Evolutionary conservation across 2,888 invertebrate genomes (phyloP).

Genomic region (Teleiodes luculella): DNA sequence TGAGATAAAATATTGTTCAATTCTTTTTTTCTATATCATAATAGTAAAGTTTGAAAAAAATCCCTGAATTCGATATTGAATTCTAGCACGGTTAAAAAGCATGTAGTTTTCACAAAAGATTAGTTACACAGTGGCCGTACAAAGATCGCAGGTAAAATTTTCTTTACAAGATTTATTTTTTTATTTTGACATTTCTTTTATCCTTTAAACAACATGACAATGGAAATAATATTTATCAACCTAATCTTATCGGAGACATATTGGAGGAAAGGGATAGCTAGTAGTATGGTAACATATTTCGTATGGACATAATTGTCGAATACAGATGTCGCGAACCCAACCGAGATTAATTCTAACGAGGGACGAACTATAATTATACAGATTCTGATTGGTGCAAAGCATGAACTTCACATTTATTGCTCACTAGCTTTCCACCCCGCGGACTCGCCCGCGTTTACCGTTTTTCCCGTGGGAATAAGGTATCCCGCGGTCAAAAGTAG

Average conservation of each 20-base stretch:
- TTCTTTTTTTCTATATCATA: neutral
- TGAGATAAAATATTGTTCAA: neutral
- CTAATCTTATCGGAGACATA: constrained; percentile 23
- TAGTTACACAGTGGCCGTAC: no score
- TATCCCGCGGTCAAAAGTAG: no score
- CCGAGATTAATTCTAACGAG: constrained; percentile 74
- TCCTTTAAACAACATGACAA: no score
- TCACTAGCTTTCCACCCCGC: no score
- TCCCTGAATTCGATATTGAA: neutral
- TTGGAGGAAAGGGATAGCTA: constrained; percentile 26
- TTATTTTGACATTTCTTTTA: no score
- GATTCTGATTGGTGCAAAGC: constrained; percentile 32
- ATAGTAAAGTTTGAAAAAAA: neutral
- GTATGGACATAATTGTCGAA: constrained; percentile 73
- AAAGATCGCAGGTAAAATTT: no score
- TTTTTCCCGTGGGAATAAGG: no score
- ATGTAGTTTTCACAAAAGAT: no score
- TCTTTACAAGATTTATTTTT: no score
- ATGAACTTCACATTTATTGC: neutral
- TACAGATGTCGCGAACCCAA: constrained; percentile 68
- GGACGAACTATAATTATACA: constrained; percentile 66
- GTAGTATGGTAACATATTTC: constrained; percentile 33
- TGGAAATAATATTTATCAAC: no score
- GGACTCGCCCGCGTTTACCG: no score
- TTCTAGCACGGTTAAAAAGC: constrained; percentile 8